A percentile compares a stretch with the other conserved stretches of the same genome.
Evolutionary conservation across 2,888 invertebrate genomes (phyloP).

Genomic region (Allophyes oxyacanthae): DNA sequence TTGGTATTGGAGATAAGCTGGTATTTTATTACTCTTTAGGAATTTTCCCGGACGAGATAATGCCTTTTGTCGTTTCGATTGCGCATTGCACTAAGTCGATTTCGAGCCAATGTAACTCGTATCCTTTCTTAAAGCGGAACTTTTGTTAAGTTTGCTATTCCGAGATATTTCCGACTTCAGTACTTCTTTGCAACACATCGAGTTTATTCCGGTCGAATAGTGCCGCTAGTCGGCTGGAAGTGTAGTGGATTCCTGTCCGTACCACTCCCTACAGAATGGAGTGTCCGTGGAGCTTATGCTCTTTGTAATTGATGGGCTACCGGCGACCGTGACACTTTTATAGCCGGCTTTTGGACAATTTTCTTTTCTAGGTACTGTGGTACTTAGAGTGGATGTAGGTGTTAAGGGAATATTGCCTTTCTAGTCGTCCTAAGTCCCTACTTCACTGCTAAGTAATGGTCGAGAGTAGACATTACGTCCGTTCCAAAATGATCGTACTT

Average conservation of each 20-base stretch:
- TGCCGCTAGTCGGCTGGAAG: conserved; percentile 26
- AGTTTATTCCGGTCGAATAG: conserved; percentile 49
- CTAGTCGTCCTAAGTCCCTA: conserved; percentile 14
- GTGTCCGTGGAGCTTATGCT: conserved; percentile 55
- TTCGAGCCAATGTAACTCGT: conserved; percentile 29
- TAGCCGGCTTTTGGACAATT: conserved; percentile 50
- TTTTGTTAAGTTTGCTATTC: conserved; percentile 42
- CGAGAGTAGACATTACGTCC: conserved; percentile 11
- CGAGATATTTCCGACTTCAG: conserved; percentile 40
- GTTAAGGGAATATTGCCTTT: conserved; percentile 32
- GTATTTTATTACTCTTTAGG: conserved; percentile 39
- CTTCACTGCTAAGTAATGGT: conserved; percentile 29
- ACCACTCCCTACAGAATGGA: conserved; percentile 48
- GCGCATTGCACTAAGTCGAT: conserved; percentile 36
- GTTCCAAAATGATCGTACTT: conserved; percentile 1
- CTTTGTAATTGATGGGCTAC: conserved; percentile 56
- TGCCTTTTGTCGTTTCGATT: conserved; percentile 32
- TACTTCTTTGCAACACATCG: conserved; percentile 34
- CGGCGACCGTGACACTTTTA: conserved; percentile 53
- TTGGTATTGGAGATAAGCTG: conserved; percentile 36
- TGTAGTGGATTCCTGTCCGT: conserved; percentile 54
- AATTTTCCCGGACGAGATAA: conserved; percentile 26
- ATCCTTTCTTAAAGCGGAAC: conserved; percentile 30
- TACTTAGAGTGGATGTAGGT: conserved; percentile 33
- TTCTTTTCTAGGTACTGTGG: conserved; percentile 36